Evolutionary conservation across 92 coral and sea anemone species (phyloP).

Genomic region (Umimayanthus kanabou): DNA sequence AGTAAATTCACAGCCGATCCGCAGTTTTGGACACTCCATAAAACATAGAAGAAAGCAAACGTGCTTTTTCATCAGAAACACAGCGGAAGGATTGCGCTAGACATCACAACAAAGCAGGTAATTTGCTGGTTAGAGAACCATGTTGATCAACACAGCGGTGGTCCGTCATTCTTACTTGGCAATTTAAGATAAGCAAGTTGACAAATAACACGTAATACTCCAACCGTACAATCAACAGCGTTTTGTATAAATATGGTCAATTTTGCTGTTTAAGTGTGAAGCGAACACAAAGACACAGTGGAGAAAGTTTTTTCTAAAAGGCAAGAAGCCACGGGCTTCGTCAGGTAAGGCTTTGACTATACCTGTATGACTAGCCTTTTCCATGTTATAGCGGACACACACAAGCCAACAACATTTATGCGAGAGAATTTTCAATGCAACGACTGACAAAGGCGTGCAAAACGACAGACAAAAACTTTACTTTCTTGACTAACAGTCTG

Average conservation of each 20-base stretch:
- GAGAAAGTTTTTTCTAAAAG: slow-evolving; percentile 14
- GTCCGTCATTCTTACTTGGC: slow-evolving; percentile 18
- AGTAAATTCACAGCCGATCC: neutral
- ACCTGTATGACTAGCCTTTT: neutral
- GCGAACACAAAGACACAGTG: neutral
- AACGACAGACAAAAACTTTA: neutral
- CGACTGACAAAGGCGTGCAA: neutral
- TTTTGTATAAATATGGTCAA: neutral
- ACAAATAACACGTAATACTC: slow-evolving; percentile 37
- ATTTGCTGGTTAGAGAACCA: slow-evolving; percentile 26
- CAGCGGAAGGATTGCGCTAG: neutral
- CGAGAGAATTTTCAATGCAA: neutral
- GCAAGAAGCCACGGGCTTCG: slow-evolving; percentile 36
- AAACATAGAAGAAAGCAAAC: neutral
- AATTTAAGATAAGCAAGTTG: slow-evolving; percentile 25
- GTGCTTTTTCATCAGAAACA: neutral
- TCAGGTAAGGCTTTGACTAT: slow-evolving; percentile 1
- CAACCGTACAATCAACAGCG: slow-evolving; percentile 18
- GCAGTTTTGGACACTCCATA: neutral
- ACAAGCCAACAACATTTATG: neutral
- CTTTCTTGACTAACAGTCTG: neutral
- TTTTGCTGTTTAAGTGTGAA: slow-evolving; percentile 1
- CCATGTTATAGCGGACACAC: neutral
- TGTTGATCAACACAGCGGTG: slow-evolving; percentile 36
- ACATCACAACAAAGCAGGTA: slow-evolving; percentile 40